Evolutionary conservation across 2,113 vertebrate species (phyloP), one percentile per base, ranked within the genome.

Genomic region (Paramisgurnus dabryanus): DNA sequence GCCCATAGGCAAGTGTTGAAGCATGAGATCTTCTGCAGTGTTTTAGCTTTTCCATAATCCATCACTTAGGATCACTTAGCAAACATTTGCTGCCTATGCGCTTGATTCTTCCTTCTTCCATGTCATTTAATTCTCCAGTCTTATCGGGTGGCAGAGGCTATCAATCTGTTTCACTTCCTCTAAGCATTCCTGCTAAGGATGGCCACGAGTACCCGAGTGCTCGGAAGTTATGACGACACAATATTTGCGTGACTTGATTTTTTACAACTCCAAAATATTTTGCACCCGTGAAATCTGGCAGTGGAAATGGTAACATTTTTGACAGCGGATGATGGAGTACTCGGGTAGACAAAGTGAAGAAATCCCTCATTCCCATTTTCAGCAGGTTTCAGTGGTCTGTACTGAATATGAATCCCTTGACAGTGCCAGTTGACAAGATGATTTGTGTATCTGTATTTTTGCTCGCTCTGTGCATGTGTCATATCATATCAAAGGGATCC

Each of bases 391-490:
- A 4, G 7, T 18, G 8, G 41, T 75, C 27, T 58, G 22, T 75
- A 61, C 12, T 49, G 72, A 63, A 63, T 45, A 61, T 63, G 13
- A 12, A 63, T 18, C 72, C 43, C 58, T 75, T 18, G 41, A 34
- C 73, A 39, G 13, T 47, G 60, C 9, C 43, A 22, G 27, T 22
- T 34, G 43, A 64, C 58, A 64, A 43, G 43, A 75, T 75, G 58
- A 64, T 64, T 18, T 58, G 6, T 58, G 18, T n/a, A 18, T 58
- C 17, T 72, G 67, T 39, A 66, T 65, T 67, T 78, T 61, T 58
- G 17, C 7, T 58, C 60, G 61, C 65, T 78, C 76, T 67, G 27
- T 82, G 83, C 83, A 84, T 79, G 83, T 70, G 43, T 71, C 67
- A 75, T 80, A 27, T 70, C 53, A 76, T 13, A 55, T 34, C 22